phyloP scores from a whole-genome alignment of 2,797 vertebrate species.

The Poecilia velifera region DNA sequence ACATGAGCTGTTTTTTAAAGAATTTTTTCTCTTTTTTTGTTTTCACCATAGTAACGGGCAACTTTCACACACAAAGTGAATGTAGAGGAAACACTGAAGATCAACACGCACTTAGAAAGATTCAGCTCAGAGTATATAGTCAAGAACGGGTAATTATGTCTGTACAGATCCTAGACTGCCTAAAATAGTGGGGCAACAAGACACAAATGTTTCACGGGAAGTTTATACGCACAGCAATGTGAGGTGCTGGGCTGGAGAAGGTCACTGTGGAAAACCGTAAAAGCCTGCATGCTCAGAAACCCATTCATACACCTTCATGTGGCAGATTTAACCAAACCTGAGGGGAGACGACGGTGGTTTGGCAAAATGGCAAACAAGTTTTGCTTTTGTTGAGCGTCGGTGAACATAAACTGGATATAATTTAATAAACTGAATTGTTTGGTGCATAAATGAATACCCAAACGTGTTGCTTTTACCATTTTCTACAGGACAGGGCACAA shows the following conservation, averaged over 20 bases:
- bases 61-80: conserved; percentile 49
- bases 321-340: conserved; percentile 3
- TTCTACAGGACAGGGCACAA: conserved; percentile 61
- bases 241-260: conserved; percentile 65
- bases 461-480: conserved; percentile 32
- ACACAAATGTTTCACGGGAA: conserved; percentile 77
- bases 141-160: conserved; percentile 76
- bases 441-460: conserved; percentile 38
- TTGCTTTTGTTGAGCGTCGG: neutral
- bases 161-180: conserved; percentile 77
- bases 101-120: conserved; percentile 79
- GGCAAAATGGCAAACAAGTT: neutral
- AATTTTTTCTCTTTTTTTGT: neutral
- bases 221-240: conserved; percentile 73
- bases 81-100: conserved; percentile 78
- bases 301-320: conserved; percentile 43
- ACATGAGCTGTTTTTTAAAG: conserved; percentile 26
- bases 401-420: neutral
- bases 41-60: conserved; percentile 30
- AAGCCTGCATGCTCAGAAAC: conserved; percentile 23
- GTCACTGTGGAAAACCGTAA: conserved; percentile 44
- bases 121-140: conserved; percentile 81
- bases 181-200: conserved; percentile 74
- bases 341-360: neutral
- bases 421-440: neutral